These are phyloP conservation scores for Drosophila paramelanica DNA, from an alignment of 2,888 invertebrate species.

Conservation along the genomic window DNA sequence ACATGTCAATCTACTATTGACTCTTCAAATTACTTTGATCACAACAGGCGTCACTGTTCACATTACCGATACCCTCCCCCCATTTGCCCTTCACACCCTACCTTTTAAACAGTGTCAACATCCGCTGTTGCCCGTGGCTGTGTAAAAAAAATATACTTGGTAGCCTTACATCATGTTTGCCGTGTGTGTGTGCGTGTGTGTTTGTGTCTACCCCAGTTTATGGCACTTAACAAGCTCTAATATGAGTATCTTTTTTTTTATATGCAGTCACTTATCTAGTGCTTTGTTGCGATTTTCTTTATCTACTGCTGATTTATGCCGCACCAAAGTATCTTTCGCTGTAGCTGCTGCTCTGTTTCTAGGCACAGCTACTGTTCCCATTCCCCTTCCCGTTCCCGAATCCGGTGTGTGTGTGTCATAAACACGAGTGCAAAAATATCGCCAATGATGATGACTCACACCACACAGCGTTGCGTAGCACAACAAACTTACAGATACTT, in stretches of 20 bases:
- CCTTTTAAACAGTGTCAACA: conserved; percentile 50
- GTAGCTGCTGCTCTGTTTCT: conserved; percentile 11
- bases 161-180: conserved; percentile 1
- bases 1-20: conserved; percentile 18
- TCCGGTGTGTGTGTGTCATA: conserved; percentile 43
- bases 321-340: conserved; percentile 24
- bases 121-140: conserved; percentile 40
- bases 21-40: conserved; percentile 29
- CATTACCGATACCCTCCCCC: conserved; percentile 1
- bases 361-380: conserved; percentile 22
- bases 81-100: neutral
- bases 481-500: conserved; percentile 28
- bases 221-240: conserved; percentile 58
- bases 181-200: neutral
- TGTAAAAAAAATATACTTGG: conserved; percentile 1
- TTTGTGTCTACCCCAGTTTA: conserved; percentile 31
- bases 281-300: conserved; percentile 59
- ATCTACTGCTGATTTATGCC: conserved; percentile 62
- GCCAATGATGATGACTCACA: conserved; percentile 38
- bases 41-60: conserved; percentile 42
- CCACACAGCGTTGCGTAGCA: neutral
- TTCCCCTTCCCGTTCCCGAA: conserved; percentile 7
- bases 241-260: conserved; percentile 38
- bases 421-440: conserved; percentile 36
- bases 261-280: conserved; percentile 36